Evolutionary conservation across 2,113 vertebrate species (phyloP), one percentile per base, ranked within the genome.

Genomic region (Empidonax alnorum): DNA sequence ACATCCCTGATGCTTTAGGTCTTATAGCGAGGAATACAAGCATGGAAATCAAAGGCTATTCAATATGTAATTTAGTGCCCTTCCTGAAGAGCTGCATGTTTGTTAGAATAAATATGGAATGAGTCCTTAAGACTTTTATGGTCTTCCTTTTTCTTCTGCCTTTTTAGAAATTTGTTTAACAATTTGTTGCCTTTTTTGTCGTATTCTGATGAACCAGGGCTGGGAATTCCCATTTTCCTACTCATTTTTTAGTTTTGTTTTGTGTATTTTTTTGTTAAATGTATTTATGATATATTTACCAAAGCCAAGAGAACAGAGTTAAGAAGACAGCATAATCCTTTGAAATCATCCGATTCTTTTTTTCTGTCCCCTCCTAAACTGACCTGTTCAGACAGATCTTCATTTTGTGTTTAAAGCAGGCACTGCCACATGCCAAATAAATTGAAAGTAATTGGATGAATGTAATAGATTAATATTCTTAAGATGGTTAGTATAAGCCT

Each of bases 341-440:
- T 85, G 42, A 49, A 49, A 14, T 69, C 22, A 74, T 23, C 37
- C 56, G 22, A 23, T 53, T 41, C 6, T 17, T 74, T 96, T 96
- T 92, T 67, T 67, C 67, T 87, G 75, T 62, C 28, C 44, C 10
- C 42, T 94, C 28, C 52, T 87, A 75, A 95, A 63, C 13, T 78
- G 33, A 39, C 35, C 35, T 96, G 94, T 84, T 67, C 3, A 93
- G 89, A 87, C 21, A 72, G 42, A 61, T 93, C 59, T 94, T 95
- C 73, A n/a, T n/a, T 87, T 76, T 17, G 58, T 17, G 10, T 62
- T 84, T 92, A 61, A 65, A 76, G 41, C 44, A 61, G 58, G 8
- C 44, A 80, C 6, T 91, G 14, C 18, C 19, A 72, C 2, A 2
- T 92, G 62, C 55, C 25, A 78, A 74, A 59, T 87, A 63, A 77